Evolutionary conservation across 2,797 vertebrate species (phyloP), one percentile per base, ranked within the genome.

Genomic region (Catostomus latipinnis): DNA sequence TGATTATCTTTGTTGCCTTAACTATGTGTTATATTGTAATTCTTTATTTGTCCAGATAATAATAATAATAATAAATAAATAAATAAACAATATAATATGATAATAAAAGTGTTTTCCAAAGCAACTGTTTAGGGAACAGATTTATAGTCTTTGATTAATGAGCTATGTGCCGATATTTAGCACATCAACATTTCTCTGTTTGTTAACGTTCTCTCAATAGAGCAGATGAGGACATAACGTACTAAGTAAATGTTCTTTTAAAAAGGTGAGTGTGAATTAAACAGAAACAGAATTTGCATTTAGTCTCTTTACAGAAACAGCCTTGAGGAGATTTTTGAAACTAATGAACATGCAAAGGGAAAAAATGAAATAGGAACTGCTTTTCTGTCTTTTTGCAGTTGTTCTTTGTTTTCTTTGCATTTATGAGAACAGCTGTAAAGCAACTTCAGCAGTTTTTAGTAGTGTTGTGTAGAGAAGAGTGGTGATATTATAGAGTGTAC

Each of bases 241-340:
- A 57, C 43, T 7, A 66, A 52, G 54, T 60, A 34, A 34, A 34
- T 34, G 4, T 18, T 46, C 68, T 54, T 63, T 60, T 70, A 66
- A 73, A 80, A 78, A 78, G 57, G 46, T 69, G 60, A 77, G 63
- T 52, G 60, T 46, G 43, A 22, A 67, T 82, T 63, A 72, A 83
- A 78, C 43, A 82, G 46, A 49, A 80, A 10, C 16, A 8, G 49
- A 22, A 75, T 78, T 77, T 67, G 50, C 22, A 82, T 43, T 61
- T 67, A 72, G 50, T 76, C 72, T 76, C 13, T 74, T 62, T 70
- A 82, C 12, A 80, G 57, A 65, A 34, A 14, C 13, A 68, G 45
- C 50, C 22, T 22, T 34, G 54, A 57, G 11, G 34, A 7, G 49
- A 49, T 58, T 65, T 74, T 49, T 78, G 71, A 67, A 78, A 83